Percentiles rank a stretch among this genome's conserved stretches.
Conservation (phyloP, 2,113 vertebrate genomes). For the Indri indri region DNA sequence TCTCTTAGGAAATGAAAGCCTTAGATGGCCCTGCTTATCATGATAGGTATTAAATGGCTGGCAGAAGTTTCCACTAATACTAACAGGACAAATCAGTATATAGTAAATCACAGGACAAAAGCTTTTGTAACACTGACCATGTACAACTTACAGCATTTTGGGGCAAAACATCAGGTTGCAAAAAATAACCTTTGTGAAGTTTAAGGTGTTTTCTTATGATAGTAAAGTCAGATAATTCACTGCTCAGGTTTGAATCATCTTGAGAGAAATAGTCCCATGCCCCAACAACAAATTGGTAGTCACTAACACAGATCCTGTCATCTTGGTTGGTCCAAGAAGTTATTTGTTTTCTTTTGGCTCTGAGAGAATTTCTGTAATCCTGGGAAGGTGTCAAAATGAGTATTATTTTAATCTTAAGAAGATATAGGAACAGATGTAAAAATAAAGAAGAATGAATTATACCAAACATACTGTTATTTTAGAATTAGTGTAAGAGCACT, state of each 20-base stretch:
- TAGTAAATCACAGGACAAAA: slow-evolving; percentile 3
- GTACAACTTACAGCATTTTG: neutral
- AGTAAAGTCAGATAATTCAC: neutral
- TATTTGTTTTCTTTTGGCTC: neutral
- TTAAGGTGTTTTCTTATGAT: neutral
- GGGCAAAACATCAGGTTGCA: neutral
- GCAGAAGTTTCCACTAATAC: neutral
- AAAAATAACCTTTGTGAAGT: neutral
- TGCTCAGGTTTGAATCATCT: neutral
- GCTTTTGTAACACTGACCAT: neutral
- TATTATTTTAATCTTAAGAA: neutral
- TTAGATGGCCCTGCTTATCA: neutral
- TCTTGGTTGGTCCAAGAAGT: neutral
- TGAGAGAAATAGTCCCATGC: neutral
- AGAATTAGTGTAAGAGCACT: slow-evolving; percentile 3
- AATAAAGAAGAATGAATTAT: neutral
- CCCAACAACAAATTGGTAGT: neutral
- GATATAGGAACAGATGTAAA: neutral
- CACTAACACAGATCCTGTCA: neutral
- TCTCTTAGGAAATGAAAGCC: neutral
- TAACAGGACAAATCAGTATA: neutral
- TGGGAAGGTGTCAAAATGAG: neutral
- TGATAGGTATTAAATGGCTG: neutral
- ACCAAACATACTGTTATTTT: neutral
- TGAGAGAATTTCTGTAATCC: neutral